These are phyloP conservation scores for Papilio glaucus DNA, from an alignment of 1,140 invertebrate genomes.

Conservation along the genomic window DNA sequence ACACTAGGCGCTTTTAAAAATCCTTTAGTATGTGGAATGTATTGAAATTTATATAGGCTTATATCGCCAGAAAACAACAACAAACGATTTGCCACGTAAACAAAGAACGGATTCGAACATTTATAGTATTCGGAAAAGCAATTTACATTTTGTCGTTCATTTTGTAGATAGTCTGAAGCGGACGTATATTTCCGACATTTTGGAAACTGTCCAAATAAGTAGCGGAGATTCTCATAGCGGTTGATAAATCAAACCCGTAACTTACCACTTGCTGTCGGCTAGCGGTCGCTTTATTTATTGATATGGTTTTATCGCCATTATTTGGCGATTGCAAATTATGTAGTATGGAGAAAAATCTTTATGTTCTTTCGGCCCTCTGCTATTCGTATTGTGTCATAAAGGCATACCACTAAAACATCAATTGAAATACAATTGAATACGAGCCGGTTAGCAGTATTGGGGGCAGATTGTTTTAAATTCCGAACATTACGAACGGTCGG, in stretches of 20 bases:
- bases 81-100: neutral
- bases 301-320: slow-evolving; percentile 19
- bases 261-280: slow-evolving; percentile 27
- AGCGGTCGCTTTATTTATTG: slow-evolving; percentile 22
- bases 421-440: no score
- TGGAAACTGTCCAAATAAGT: slow-evolving; percentile 28
- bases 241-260: slow-evolving; percentile 22
- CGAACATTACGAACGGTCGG: no score
- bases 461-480: no score
- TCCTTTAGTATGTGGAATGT: no score
- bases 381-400: no score
- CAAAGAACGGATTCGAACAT: slow-evolving; percentile 1
- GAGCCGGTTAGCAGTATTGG: no score
- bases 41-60: no score
- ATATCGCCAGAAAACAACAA: neutral
- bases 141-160: slow-evolving; percentile 14
- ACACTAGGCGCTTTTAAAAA: no score
- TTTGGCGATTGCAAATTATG: neutral
- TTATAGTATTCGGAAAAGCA: slow-evolving; percentile 18
- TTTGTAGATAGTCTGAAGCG: slow-evolving; percentile 9
- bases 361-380: no score
- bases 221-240: slow-evolving; percentile 1
- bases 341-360: no score
- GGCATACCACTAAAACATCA: no score
- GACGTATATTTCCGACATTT: slow-evolving; percentile 30